These are phyloP conservation scores for Periplaneta americana DNA, from an alignment of 1,140 invertebrate genomes.

Conservation along the genomic window DNA sequence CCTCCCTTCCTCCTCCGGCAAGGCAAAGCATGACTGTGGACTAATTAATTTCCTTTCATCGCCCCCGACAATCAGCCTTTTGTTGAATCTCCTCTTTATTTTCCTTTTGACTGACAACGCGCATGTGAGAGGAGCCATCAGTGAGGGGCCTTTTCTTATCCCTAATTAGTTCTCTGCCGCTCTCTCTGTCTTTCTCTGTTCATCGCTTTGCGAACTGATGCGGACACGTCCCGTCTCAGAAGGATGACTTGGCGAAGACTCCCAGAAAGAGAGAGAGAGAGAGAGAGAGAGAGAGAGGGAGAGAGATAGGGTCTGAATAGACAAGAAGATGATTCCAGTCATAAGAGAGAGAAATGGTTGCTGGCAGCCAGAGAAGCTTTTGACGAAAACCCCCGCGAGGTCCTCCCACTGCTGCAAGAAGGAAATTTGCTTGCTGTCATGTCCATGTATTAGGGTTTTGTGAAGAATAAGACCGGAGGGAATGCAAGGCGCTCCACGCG, in stretches of 20 bases:
- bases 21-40: neutral
- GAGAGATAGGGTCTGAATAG: too few species aligned
- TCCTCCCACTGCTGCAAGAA: neutral
- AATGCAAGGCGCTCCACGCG: neutral
- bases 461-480: neutral
- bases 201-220: neutral
- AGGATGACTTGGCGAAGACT: neutral
- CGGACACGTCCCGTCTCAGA: neutral
- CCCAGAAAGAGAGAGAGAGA: neutral
- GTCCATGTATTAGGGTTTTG: conserved; percentile 7
- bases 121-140: neutral
- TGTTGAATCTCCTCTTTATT: neutral
- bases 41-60: neutral
- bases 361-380: neutral
- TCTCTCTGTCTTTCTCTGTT: neutral
- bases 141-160: neutral
- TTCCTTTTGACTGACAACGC: neutral
- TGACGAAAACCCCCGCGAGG: neutral
- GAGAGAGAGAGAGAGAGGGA: neutral
- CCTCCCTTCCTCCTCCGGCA: neutral
- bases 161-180: neutral
- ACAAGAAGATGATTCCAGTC: neutral
- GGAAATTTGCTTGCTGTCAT: conserved; percentile 12
- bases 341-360: neutral
- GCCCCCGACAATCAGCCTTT: neutral